Conservation (phyloP, 2,888 invertebrate species). For the Pachymerium ferrugineum region DNA sequence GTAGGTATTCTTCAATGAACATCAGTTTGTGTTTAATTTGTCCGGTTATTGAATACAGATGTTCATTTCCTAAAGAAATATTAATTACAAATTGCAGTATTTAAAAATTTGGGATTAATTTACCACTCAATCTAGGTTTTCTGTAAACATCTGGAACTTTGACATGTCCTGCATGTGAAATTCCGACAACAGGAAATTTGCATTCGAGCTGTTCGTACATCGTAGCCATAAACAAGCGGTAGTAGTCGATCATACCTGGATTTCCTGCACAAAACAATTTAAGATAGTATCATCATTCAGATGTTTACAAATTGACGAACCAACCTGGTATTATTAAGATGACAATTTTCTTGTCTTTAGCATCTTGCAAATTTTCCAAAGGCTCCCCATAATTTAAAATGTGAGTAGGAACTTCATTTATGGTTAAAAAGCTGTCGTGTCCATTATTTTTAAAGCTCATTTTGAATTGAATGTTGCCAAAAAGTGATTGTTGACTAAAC, state of each 20-base stretch:
- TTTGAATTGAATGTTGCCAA: no score
- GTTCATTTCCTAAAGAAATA: constrained; percentile 49
- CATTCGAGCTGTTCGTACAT: constrained; percentile 57
- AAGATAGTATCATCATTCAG: background rate
- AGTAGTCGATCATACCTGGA: constrained; percentile 78
- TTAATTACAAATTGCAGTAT: background rate
- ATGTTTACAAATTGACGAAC: background rate
- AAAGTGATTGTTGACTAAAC: no score
- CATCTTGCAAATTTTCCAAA: constrained; percentile 53
- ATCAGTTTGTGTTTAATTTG: constrained; percentile 73
- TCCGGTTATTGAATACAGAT: constrained; percentile 66
- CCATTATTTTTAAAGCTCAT: constrained; percentile 3
- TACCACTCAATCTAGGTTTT: constrained; percentile 48
- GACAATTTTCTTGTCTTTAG: constrained; percentile 56
- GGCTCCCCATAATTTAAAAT: constrained; percentile 66
- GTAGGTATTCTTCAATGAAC: constrained; percentile 68
- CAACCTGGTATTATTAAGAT: constrained; percentile 67
- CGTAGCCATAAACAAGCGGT: constrained; percentile 64
- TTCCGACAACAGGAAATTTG: constrained; percentile 68
- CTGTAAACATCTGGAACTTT: constrained; percentile 42
- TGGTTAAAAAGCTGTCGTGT: constrained; percentile 50
- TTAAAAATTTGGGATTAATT: background rate
- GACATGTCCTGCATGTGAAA: constrained; percentile 79
- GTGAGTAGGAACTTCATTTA: constrained; percentile 66
- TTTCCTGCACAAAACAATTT: constrained; percentile 56